Percentiles rank a stretch among this genome's conserved stretches.
Evolutionary conservation across 2,888 invertebrate species (phyloP).

Genomic region (Microctonus aethiopoides): DNA sequence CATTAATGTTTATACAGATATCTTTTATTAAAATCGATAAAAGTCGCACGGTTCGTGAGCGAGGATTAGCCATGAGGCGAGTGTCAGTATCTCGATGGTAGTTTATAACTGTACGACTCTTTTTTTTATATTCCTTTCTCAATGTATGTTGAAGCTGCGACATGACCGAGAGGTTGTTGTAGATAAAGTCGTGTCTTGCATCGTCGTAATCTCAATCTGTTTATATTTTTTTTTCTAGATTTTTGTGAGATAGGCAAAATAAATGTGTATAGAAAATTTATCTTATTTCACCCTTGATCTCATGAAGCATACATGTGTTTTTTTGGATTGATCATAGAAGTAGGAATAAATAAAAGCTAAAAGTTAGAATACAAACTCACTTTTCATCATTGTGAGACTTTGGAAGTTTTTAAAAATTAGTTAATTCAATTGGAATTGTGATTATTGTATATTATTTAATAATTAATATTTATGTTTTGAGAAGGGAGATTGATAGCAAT

Average conservation of each 20-base stretch:
- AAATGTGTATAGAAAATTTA: not conserved
- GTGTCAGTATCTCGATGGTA: slow-evolving; percentile 30
- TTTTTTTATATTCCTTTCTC: not conserved
- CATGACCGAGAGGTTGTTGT: slow-evolving; percentile 18
- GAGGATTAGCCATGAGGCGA: slow-evolving; percentile 32
- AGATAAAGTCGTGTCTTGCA: slow-evolving; percentile 23
- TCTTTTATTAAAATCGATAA: slow-evolving; percentile 48
- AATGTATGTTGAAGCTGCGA: slow-evolving; percentile 37
- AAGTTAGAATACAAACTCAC: too few relatives aligned
- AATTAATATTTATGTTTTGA: too few relatives aligned
- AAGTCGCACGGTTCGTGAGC: slow-evolving; percentile 38
- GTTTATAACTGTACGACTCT: slow-evolving; percentile 15
- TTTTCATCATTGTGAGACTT: too few relatives aligned
- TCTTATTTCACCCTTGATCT: too few relatives aligned
- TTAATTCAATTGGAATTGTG: too few relatives aligned
- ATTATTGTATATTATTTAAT: too few relatives aligned
- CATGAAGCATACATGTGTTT: too few relatives aligned
- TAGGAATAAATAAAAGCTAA: too few relatives aligned
- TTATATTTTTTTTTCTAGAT: not conserved
- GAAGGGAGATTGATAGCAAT: too few relatives aligned
- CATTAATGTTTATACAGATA: not conserved
- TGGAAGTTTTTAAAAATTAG: too few relatives aligned
- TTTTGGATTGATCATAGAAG: too few relatives aligned
- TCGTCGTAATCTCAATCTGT: not conserved
- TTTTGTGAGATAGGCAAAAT: not conserved